phyloP scores from a whole-genome alignment of 2,888 invertebrate genomes.

The Nowickia ferox region DNA sequence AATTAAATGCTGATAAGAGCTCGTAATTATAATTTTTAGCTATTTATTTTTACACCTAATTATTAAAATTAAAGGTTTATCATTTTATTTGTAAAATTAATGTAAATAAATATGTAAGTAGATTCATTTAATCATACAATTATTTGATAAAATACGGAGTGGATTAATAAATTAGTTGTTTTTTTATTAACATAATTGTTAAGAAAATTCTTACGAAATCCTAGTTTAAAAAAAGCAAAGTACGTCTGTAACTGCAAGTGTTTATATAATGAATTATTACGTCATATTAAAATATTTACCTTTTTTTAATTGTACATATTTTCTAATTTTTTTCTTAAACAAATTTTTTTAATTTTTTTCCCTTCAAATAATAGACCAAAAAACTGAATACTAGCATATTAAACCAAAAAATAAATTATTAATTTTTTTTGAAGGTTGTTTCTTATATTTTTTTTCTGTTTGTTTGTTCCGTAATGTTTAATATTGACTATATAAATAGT shows the following conservation, averaged over 20 bases:
- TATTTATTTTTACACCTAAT: neutral
- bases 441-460: neutral
- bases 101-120: neutral
- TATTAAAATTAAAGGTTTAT: neutral
- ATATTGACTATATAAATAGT: neutral
- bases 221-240: no score
- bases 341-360: no score
- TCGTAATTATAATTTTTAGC: neutral
- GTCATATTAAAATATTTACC: no score
- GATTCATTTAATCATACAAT: neutral
- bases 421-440: slow-evolving; percentile 6
- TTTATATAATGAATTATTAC: no score
- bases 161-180: neutral
- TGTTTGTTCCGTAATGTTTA: slow-evolving; percentile 10
- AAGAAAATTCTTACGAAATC: no score
- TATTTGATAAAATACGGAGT: neutral
- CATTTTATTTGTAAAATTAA: neutral
- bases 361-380: no score
- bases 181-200: neutral
- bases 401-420: slow-evolving; percentile 5
- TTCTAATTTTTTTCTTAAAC: no score
- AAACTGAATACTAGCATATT: neutral
- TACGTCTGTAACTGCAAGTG: no score
- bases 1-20: neutral
- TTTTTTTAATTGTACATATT: no score